Evolutionary conservation across 2,113 vertebrate species (phyloP), one percentile per base, ranked within the genome.

Genomic region (Lutjanus erythropterus): DNA sequence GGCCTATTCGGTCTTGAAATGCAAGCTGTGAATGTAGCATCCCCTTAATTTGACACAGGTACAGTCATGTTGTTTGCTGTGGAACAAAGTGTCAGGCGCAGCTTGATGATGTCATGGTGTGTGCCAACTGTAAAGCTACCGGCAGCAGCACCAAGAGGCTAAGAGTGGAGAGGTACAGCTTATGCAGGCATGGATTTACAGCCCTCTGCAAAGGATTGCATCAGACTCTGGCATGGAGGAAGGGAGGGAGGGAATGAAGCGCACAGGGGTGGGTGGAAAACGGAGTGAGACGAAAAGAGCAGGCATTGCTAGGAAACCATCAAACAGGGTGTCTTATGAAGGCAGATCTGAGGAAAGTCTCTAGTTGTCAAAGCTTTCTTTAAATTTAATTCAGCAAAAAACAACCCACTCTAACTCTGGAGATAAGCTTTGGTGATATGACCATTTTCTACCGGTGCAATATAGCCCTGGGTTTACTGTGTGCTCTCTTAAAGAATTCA

Each of bases 191-290:
- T 88, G 88, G 88, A 91, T 94, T 93, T 94, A 93, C 93, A 94
- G 89, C 89, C 81, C 87, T 93, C 90, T 91, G 90, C 91, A 93
- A 91, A 87, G 89, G 92, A 94, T 94, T 94, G 93, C 93, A 94
- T 94, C 92, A 93, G 93, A 92, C 89, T 92, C 84, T 88, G 86
- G 87, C 86, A 83, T 66, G 72, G 84, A 84, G 80, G 89, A 23
- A 85, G 87, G 85, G 86, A 78, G 84, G 65, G 75, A 56, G 53
- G 41, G 41, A 86, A 76, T 65, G 72, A 71, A 84, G 84, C 64
- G 16, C 83, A 74, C 79, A 76, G 71, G 81, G 86, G 88, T 85
- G 88, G 84, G 89, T 85, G 79, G 83, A 89, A 92, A 91, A 82
- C 47, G 27, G 78, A 90, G 86, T 56, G 77, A 88, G 80, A 80